Evolutionary conservation across 1,140 invertebrate genomes (phyloP).

Genomic region (Drosophila lacertosa): DNA sequence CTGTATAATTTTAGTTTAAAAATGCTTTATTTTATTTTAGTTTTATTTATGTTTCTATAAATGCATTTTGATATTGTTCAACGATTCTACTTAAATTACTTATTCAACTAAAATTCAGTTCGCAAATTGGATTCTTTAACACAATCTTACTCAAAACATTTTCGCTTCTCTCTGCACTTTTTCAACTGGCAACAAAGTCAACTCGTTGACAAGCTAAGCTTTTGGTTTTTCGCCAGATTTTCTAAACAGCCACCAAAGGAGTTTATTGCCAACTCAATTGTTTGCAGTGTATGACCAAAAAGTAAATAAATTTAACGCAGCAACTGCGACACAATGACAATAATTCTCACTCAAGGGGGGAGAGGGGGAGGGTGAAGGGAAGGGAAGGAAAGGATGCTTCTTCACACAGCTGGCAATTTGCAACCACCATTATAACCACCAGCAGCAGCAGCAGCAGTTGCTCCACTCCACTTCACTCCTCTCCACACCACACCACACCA

Average conservation of each 20-base stretch:
- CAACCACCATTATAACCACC: slow-evolving; percentile 55
- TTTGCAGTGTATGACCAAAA: slow-evolving; percentile 31
- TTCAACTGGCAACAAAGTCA: background rate
- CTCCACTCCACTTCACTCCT: slow-evolving; percentile 9
- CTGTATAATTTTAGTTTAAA: too few relatives aligned
- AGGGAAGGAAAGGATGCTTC: background rate
- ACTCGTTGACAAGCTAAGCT: background rate
- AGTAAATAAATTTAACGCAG: slow-evolving; percentile 34
- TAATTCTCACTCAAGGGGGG: slow-evolving; percentile 42
- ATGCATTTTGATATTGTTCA: too few relatives aligned
- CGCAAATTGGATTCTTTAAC: too few relatives aligned
- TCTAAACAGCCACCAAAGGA: background rate
- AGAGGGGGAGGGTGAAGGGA: background rate
- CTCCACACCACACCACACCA: too few relatives aligned
- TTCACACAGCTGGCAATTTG: slow-evolving; percentile 71
- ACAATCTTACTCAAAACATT: too few relatives aligned
- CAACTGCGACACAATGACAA: slow-evolving; percentile 56
- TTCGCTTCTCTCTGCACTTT: background rate
- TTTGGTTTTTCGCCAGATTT: background rate
- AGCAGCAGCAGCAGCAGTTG: slow-evolving; percentile 26
- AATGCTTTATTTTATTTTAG: too few relatives aligned
- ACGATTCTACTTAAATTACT: too few relatives aligned
- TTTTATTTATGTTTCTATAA: too few relatives aligned
- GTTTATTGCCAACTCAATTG: slow-evolving; percentile 15
- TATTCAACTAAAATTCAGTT: too few relatives aligned